phyloP scores from a whole-genome alignment of 2,888 invertebrate genomes.

The Rosalia funebris region DNA sequence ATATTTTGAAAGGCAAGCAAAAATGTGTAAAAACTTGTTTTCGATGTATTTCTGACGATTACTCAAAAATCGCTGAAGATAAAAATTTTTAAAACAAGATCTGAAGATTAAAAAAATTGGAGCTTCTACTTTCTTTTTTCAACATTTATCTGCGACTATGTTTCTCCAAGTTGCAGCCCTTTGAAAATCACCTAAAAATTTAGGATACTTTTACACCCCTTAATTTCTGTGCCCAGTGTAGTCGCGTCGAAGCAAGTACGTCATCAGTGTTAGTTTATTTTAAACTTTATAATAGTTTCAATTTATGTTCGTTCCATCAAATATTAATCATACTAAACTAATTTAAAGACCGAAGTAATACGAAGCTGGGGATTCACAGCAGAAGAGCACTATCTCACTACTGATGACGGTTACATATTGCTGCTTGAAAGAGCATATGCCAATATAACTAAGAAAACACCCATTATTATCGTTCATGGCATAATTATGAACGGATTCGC shows the following conservation, averaged over 20 bases:
- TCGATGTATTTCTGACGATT: not conserved
- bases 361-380: slow-evolving; percentile 35
- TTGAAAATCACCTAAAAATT: too few species aligned
- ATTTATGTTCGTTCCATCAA: too few species aligned
- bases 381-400: slow-evolving; percentile 37
- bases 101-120: not conserved
- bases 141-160: too few species aligned
- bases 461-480: slow-evolving; percentile 37
- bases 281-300: too few species aligned
- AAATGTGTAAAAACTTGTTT: not conserved
- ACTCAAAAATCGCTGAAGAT: not conserved
- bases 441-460: slow-evolving; percentile 32
- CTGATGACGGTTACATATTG: slow-evolving; percentile 39
- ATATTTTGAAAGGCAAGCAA: not conserved
- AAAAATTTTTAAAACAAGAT: not conserved
- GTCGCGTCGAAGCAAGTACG: too few species aligned
- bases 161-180: too few species aligned
- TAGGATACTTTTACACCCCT: too few species aligned
- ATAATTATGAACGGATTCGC: slow-evolving; percentile 33
- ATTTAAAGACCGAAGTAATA: slow-evolving; percentile 38
- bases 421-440: slow-evolving; percentile 35
- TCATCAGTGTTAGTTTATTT: too few species aligned
- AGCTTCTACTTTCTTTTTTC: not conserved
- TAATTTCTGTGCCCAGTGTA: too few species aligned
- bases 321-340: too few species aligned